Conservation (phyloP, 37 sponge, comb jelly and placozoan genomes). For the Chondrosia reniformis region DNA sequence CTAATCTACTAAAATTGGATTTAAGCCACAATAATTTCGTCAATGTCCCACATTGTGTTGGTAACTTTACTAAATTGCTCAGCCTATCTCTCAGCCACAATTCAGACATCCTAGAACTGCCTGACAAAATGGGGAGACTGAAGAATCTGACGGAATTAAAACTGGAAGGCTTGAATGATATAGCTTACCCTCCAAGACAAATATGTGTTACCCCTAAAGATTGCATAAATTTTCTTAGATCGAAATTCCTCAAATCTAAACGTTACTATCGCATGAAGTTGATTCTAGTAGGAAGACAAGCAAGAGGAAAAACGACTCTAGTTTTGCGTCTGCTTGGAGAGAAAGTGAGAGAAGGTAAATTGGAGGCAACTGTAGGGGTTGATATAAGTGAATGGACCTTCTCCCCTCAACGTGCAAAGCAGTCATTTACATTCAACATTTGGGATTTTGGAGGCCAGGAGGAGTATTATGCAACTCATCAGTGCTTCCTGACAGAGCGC, state of each 20-base stretch:
- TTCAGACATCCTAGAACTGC: constrained; percentile 56
- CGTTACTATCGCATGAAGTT: constrained; percentile 69
- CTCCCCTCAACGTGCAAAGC: neutral
- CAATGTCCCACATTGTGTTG: constrained; percentile 66
- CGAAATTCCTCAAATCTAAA: constrained; percentile 25
- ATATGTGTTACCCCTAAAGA: constrained; percentile 6
- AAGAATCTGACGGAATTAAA: constrained; percentile 12
- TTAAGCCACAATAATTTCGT: constrained; percentile 70
- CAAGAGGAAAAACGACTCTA: constrained; percentile 66
- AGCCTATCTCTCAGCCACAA: constrained; percentile 63
- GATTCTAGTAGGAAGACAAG: constrained; percentile 60
- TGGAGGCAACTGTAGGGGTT: constrained; percentile 66
- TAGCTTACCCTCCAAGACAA: constrained; percentile 26
- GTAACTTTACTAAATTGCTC: constrained; percentile 62
- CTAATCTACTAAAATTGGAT: constrained; percentile 58
- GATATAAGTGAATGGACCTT: constrained; percentile 63
- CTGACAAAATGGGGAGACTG: constrained; percentile 38
- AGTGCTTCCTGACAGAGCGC: constrained; percentile 90
- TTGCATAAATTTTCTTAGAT: constrained; percentile 42
- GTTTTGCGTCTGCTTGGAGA: constrained; percentile 52
- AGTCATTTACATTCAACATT: constrained; percentile 59
- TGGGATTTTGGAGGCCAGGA: constrained; percentile 96
- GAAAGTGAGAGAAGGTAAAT: constrained; percentile 24
- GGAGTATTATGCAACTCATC: constrained; percentile 96
- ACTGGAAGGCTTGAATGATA: constrained; percentile 24